Base-by-base conservation (phyloP, 1,140 invertebrate species). In the Eumeta japonica region DNA sequence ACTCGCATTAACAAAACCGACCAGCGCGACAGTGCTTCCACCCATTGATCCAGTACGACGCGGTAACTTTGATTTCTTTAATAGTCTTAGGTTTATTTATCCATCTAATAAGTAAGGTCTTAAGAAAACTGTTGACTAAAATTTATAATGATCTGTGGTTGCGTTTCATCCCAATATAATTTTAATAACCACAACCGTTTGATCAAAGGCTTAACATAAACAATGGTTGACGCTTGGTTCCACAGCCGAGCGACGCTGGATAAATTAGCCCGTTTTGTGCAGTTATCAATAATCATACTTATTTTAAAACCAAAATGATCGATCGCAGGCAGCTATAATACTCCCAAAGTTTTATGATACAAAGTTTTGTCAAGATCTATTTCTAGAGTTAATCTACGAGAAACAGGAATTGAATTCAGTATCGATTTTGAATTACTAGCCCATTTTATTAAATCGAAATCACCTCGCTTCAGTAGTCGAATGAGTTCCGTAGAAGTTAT, bases 401-500 rank as follows among this genome's bases (percentile, higher is more conserved):
- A 38, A n/a, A 24, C 36, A 3, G 44, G 45, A 20, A 50, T 41
- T 1, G 18, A 10, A 28, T 41, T 5, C 18, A 50, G 14, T n/a
- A 47, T 38, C 14, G 11, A 9, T 18, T 20, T 31, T 1, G 45
- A 50, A 17, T 45, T 50, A 16, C 41, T 44, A n/a, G 18, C 41
- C 48, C 44, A 50, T 19, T 50, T 50, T 1, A 46, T 41, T 7
- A 50, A 34, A 12, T 50, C 47, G 14, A 45, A 50, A 20, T 43
- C 35, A 10, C 43, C 47, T 10, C 12, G 4, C 28, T 50, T 46
- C 9, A 46, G 33, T 4, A 50, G 33, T 10, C 4, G 3, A 2
- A 46, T 50, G 3, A 50, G 12, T 18, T 43, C n/a, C n/a, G n/a
- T n/a, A n/a, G n/a, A n/a, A n/a, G n/a, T n/a, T n/a, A n/a, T n/a